phyloP scores from a whole-genome alignment of 2,888 invertebrate genomes.

The Hypomecis atomaria region DNA sequence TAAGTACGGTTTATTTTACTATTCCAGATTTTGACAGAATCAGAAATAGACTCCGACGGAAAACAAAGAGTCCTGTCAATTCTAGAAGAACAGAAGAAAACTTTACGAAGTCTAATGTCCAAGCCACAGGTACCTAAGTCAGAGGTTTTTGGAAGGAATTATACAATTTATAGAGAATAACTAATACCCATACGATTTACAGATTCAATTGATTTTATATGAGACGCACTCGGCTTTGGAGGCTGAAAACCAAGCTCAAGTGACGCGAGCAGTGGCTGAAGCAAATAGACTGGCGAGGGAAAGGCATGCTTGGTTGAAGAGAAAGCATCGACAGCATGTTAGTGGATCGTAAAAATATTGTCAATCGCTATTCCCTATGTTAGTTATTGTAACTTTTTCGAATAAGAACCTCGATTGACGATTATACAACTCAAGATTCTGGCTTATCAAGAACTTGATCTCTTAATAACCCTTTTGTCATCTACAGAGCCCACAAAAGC shows the following conservation, averaged over 20 bases:
- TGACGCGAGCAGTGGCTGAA: constrained; percentile 87
- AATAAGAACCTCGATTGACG: no score
- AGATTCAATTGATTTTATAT: constrained; percentile 92
- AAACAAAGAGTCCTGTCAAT: constrained; percentile 86
- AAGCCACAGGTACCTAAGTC: constrained; percentile 89
- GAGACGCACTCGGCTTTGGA: constrained; percentile 92
- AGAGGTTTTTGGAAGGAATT: no score
- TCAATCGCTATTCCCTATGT: neutral
- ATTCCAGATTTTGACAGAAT: constrained; percentile 85
- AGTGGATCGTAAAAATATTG: constrained; percentile 33
- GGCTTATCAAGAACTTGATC: no score
- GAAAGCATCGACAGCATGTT: constrained; percentile 60
- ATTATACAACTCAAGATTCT: no score
- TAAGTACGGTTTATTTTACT: neutral
- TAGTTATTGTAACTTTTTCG: no score
- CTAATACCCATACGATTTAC: constrained; percentile 36
- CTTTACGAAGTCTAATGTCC: constrained; percentile 89
- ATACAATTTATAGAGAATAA: no score
- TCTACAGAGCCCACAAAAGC: constrained; percentile 65
- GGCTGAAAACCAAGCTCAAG: constrained; percentile 90
- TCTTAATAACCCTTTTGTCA: no score
- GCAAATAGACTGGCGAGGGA: constrained; percentile 89
- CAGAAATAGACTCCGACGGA: constrained; percentile 86
- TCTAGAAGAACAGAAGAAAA: constrained; percentile 90
- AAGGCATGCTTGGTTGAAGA: constrained; percentile 84